Percentiles rank a stretch among this genome's conserved stretches.
These are phyloP conservation scores for Hepsetus odoe DNA, from an alignment of 2,113 vertebrate species.

Conservation along the genomic window DNA sequence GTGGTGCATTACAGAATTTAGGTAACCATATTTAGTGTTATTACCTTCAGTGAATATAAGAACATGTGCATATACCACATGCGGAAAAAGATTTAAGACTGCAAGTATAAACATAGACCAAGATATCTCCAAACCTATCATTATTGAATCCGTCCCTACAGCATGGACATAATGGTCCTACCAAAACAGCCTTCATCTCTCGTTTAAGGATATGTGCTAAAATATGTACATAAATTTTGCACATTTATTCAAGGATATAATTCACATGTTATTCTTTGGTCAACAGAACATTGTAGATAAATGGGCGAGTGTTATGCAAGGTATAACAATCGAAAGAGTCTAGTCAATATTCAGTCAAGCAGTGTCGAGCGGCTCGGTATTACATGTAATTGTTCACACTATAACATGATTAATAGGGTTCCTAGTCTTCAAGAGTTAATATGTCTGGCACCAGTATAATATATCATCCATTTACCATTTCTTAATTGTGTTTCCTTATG, in stretches of 20 bases:
- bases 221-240: slow-evolving; percentile 10
- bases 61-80: background rate
- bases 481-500: slow-evolving; percentile 26
- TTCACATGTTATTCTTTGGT: slow-evolving; percentile 1
- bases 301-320: slow-evolving; percentile 21
- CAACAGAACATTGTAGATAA: slow-evolving; percentile 36
- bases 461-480: slow-evolving; percentile 61
- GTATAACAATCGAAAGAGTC: slow-evolving; percentile 57
- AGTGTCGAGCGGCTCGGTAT: slow-evolving; percentile 64
- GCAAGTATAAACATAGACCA: background rate
- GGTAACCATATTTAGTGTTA: background rate
- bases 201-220: slow-evolving; percentile 13
- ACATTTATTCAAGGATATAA: slow-evolving; percentile 15
- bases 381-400: slow-evolving; percentile 69
- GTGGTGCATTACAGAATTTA: background rate
- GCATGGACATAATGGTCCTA: background rate
- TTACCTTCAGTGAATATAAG: slow-evolving; percentile 3
- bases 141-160: background rate
- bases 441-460: slow-evolving; percentile 60
- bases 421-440: slow-evolving; percentile 70
- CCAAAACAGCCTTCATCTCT: background rate
- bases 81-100: background rate
- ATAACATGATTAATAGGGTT: slow-evolving; percentile 68
- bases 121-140: background rate
- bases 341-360: slow-evolving; percentile 69